Evolutionary conservation across 30 jellyfish, hydroid and myxozoan genomes (phyloP).

Genomic region (Chironex yamaguchii): DNA sequence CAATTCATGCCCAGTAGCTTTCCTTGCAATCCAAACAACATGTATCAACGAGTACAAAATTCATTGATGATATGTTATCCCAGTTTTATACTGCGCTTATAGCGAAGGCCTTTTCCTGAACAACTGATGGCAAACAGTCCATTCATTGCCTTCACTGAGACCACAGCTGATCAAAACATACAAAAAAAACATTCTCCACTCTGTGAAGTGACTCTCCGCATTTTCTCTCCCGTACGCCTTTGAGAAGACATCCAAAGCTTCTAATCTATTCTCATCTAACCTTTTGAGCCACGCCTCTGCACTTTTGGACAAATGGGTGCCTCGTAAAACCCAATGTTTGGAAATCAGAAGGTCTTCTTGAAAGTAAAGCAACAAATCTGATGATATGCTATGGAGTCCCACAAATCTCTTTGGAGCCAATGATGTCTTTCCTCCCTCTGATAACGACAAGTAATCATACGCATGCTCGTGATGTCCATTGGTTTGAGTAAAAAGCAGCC

Average conservation of each 20-base stretch:
- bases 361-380: conserved; percentile 78
- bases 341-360: conserved; percentile 68
- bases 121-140: conserved; percentile 89
- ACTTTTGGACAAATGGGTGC: conserved; percentile 78
- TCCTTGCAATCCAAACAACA: no score
- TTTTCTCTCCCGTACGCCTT: conserved; percentile 67
- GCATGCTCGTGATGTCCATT: conserved; percentile 79
- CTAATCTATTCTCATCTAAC: conserved; percentile 69
- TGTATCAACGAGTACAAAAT: no score
- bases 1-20: no score
- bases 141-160: conserved; percentile 82
- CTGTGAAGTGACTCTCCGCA: conserved; percentile 70
- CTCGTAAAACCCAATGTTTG: conserved; percentile 86
- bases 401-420: conserved; percentile 84
- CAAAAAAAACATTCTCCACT: conserved; percentile 87
- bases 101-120: conserved; percentile 75
- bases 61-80: no score
- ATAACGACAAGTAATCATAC: conserved; percentile 61
- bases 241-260: conserved; percentile 47
- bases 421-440: conserved; percentile 77
- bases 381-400: conserved; percentile 89
- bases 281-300: conserved; percentile 80
- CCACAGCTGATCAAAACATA: conserved; percentile 79
- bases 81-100: no score
- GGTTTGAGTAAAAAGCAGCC: conserved; percentile 76